phyloP scores from a whole-genome alignment of 2,797 vertebrate species.

The Enteromius radiatus region DNA sequence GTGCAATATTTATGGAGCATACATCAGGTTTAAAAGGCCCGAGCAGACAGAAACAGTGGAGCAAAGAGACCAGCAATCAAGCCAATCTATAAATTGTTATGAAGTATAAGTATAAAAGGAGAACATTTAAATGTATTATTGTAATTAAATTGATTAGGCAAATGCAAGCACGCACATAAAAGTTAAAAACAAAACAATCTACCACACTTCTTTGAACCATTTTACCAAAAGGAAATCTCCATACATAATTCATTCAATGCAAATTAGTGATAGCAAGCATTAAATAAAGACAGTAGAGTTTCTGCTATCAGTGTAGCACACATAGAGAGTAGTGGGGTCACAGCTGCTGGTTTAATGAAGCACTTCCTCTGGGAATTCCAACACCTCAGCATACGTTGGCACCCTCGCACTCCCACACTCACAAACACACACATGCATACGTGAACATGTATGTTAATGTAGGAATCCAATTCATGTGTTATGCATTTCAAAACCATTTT shows the following conservation, averaged over 20 bases:
- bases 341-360: conserved; percentile 41
- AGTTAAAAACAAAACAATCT: neutral
- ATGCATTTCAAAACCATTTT: neutral
- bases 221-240: neutral
- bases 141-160: conserved; percentile 19
- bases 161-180: neutral
- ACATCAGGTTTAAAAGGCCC: conserved; percentile 12
- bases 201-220: neutral
- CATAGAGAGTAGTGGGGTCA: neutral
- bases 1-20: conserved; percentile 31
- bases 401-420: neutral
- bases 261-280: neutral
- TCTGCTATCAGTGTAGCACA: neutral
- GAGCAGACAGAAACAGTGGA: neutral
- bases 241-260: neutral
- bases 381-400: neutral
- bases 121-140: neutral
- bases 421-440: neutral
- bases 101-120: conserved; percentile 10
- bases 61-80: conserved; percentile 5
- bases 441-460: too few species aligned
- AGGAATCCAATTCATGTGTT: neutral
- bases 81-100: conserved; percentile 15
- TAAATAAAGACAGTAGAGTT: neutral
- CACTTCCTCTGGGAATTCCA: conserved; percentile 1